phyloP scores from a whole-genome alignment of 1,140 invertebrate genomes.

The Sycobia sp. region DNA sequence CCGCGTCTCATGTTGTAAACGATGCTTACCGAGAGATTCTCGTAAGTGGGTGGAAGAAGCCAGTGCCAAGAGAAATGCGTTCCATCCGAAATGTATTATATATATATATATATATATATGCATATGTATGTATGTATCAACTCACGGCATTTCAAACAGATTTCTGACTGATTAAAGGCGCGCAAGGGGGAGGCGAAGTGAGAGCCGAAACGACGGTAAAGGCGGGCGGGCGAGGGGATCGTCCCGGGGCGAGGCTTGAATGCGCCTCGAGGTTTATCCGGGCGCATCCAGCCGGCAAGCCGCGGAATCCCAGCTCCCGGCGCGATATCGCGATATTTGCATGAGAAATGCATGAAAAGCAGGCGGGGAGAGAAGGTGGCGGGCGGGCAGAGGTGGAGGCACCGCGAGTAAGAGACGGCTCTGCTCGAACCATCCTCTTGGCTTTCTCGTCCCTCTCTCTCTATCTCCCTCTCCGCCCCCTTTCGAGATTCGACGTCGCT shows the following conservation, averaged over 20 bases:
- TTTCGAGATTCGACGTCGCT: constrained; percentile 54
- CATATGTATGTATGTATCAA: too few species aligned
- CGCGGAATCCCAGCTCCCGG: too few species aligned
- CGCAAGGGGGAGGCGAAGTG: constrained; percentile 14
- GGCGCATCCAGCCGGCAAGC: too few species aligned
- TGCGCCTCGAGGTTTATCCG: too few species aligned
- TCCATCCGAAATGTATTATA: constrained; percentile 26
- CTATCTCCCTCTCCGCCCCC: neutral
- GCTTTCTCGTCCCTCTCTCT: constrained; percentile 23
- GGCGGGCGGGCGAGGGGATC: neutral
- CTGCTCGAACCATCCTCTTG: too few species aligned
- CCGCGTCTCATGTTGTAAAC: too few species aligned
- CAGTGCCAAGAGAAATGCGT: constrained; percentile 14
- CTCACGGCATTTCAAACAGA: constrained; percentile 7
- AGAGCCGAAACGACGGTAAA: constrained; percentile 17
- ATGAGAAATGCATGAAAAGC: constrained; percentile 39
- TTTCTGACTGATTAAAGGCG: constrained; percentile 32
- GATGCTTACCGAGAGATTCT: too few species aligned
- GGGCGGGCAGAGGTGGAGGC: constrained; percentile 33
- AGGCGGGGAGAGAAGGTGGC: neutral
- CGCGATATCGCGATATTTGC: constrained; percentile 41
- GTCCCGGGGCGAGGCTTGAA: neutral
- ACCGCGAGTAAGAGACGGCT: constrained; percentile 33
- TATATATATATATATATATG: too few species aligned
- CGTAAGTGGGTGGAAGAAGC: too few species aligned